A percentile compares a stretch with the other conserved stretches of the same genome.
phyloP scores from a whole-genome alignment of 1,140 invertebrate species.

The Bombus huntii region DNA sequence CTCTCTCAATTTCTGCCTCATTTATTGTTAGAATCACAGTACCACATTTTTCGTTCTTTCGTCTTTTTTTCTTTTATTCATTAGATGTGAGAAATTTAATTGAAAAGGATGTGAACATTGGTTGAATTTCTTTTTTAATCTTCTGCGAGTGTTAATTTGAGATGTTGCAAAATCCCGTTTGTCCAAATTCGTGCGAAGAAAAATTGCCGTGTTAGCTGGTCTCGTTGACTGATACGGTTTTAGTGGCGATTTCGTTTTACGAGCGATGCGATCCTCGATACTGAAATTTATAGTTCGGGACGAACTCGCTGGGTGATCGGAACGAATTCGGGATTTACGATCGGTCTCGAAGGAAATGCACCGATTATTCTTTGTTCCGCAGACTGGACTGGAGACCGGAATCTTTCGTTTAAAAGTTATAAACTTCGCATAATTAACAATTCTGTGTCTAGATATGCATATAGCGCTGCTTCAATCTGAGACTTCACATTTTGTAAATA shows the following conservation, averaged over 20 bases:
- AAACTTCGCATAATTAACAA: not conserved
- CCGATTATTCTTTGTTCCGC: not conserved
- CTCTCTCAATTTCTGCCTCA: no score
- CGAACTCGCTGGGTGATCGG: not conserved
- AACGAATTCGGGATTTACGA: not conserved
- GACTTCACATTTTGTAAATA: no score
- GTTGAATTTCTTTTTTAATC: not conserved
- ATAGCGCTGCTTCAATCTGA: no score
- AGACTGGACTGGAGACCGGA: no score
- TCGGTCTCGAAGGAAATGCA: not conserved
- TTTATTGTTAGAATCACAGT: no score
- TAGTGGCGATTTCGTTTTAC: conserved; percentile 15
- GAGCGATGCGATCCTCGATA: not conserved
- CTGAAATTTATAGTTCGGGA: conserved; percentile 12
- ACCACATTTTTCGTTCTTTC: not conserved
- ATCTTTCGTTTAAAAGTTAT: not conserved
- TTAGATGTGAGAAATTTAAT: not conserved
- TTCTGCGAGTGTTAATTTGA: not conserved
- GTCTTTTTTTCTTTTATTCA: not conserved
- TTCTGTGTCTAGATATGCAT: no score
- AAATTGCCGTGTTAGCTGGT: not conserved
- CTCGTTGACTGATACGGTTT: conserved; percentile 2
- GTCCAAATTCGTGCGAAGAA: not conserved
- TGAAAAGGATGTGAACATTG: not conserved
- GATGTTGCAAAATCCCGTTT: not conserved